Conservation (phyloP, 2,797 vertebrate genomes). For the Spondyliosoma cantharus region DNA sequence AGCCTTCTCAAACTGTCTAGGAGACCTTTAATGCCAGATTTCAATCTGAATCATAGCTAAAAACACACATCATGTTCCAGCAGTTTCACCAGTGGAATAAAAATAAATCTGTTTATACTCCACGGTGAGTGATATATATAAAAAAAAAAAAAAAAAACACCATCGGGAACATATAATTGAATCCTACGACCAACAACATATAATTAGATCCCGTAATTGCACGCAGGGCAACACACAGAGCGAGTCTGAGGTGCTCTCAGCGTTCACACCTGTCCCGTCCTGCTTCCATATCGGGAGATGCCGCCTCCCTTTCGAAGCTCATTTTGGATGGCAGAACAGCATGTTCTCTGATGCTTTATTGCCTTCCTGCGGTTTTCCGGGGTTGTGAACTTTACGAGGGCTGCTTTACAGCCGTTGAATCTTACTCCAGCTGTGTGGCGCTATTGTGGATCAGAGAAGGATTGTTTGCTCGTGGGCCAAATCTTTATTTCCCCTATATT, state of each 20-base stretch:
- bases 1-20: neutral
- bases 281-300: slow-evolving; percentile 14
- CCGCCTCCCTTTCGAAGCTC: slow-evolving; percentile 20
- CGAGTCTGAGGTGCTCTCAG: slow-evolving; percentile 14
- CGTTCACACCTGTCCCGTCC: slow-evolving; percentile 59
- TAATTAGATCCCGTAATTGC: slow-evolving; percentile 18
- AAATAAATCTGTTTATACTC: neutral
- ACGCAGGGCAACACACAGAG: neutral
- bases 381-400: slow-evolving; percentile 75
- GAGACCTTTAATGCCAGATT: neutral
- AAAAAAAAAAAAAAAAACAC: neutral
- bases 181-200: neutral
- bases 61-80: neutral
- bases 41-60: neutral
- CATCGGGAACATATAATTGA: neutral
- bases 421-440: slow-evolving; percentile 56
- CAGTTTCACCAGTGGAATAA: neutral
- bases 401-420: slow-evolving; percentile 69
- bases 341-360: slow-evolving; percentile 74
- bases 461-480: slow-evolving; percentile 38
- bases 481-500: slow-evolving; percentile 50
- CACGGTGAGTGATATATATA: neutral
- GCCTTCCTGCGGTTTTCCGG: slow-evolving; percentile 72
- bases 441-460: slow-evolving; percentile 56
- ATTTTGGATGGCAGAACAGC: slow-evolving; percentile 58